phyloP scores from a whole-genome alignment of 1,140 invertebrate species.

The Rhynchophorus ferrugineus region DNA sequence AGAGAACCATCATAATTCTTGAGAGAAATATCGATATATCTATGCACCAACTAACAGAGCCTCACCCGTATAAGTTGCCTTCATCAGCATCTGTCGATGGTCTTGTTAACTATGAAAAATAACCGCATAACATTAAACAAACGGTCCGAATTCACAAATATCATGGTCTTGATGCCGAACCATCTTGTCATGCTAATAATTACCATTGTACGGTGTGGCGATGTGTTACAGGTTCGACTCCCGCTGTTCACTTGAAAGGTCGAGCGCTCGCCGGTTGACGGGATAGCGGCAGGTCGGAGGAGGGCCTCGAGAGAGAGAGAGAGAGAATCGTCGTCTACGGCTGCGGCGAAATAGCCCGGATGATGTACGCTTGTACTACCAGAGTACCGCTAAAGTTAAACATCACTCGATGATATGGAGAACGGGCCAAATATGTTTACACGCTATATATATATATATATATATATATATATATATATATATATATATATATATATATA shows the following conservation, averaged over 20 bases:
- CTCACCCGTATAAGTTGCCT: too few species aligned
- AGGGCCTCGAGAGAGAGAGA: background rate
- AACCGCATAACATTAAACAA: constrained; percentile 24
- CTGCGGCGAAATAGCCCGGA: too few species aligned
- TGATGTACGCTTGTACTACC: too few species aligned
- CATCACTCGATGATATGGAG: too few species aligned
- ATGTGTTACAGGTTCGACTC: constrained; percentile 32
- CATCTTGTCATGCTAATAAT: constrained; percentile 35
- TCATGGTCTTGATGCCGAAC: constrained; percentile 30
- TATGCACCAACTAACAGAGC: too few species aligned
- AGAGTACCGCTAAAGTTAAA: too few species aligned
- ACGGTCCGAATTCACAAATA: constrained; percentile 30
- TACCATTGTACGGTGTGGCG: constrained; percentile 31
- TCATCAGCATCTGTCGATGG: constrained; percentile 16
- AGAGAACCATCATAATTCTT: too few species aligned
- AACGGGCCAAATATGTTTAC: too few species aligned
- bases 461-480: too few species aligned
- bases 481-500: too few species aligned
- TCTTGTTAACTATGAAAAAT: constrained; percentile 31
- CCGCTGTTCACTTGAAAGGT: constrained; percentile 26
- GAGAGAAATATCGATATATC: too few species aligned
- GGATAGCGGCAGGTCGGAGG: background rate
- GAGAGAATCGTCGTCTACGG: background rate
- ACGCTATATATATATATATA: too few species aligned
- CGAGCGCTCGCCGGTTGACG: constrained; percentile 12